Evolutionary conservation across 1,140 invertebrate species (phyloP).

Genomic region (Bombus waltoni): DNA sequence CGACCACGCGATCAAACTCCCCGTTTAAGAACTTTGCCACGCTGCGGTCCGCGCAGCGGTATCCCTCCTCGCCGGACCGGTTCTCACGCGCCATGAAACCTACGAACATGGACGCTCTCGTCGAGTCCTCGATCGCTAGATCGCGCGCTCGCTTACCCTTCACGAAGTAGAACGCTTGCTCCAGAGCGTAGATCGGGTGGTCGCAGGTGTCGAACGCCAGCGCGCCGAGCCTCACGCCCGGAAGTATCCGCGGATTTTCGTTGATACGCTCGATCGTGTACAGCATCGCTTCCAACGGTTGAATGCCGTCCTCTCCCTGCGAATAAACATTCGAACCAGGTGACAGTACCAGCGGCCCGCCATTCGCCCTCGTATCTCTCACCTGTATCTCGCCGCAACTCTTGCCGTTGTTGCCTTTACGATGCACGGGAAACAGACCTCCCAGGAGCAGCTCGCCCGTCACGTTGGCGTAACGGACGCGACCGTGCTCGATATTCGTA

Average conservation of each 20-base stretch:
- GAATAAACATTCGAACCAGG: background rate
- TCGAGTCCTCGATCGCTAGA: fast-evolving
- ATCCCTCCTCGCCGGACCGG: conserved; percentile 79
- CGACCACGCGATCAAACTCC: conserved; percentile 82
- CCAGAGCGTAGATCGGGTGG: conserved; percentile 81
- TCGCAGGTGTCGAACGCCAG: conserved; percentile 84
- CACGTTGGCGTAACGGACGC: conserved; percentile 74
- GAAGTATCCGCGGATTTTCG: conserved; percentile 79
- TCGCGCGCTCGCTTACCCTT: conserved; percentile 77
- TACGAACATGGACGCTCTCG: conserved; percentile 43
- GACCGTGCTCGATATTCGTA: conserved; percentile 1
- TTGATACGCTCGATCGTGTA: conserved; percentile 84
- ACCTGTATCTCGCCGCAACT: conserved; percentile 83
- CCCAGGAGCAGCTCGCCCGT: conserved; percentile 84
- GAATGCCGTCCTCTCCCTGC: conserved; percentile 81
- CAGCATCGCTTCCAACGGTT: conserved; percentile 84
- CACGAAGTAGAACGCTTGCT: conserved; percentile 83
- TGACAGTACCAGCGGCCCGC: too few relatives aligned
- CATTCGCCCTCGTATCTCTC: conserved; percentile 22
- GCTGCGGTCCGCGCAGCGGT: conserved; percentile 80
- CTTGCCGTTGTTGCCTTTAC: conserved; percentile 72
- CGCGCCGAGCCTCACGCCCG: conserved; percentile 82
- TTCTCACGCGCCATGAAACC: conserved; percentile 83
- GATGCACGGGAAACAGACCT: conserved; percentile 84
- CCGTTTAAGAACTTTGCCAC: conserved; percentile 79